Conservation (phyloP, 2,797 vertebrate genomes). For the Tokudaia muenninki region DNA sequence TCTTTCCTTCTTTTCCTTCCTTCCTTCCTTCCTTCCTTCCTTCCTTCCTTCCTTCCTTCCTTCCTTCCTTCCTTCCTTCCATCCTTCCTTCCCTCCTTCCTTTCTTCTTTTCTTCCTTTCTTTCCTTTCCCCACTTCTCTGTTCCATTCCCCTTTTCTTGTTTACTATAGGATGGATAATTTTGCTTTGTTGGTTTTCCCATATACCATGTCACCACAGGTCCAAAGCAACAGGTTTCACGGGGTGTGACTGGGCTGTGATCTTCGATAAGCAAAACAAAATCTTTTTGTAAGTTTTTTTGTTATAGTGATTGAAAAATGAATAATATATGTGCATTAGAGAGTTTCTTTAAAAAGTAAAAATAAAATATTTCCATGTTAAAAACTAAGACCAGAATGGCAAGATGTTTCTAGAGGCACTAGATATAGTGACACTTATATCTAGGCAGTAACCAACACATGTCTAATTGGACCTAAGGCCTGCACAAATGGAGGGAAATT, state of each 20-base stretch:
- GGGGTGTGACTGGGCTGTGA: not conserved
- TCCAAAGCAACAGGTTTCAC: not conserved
- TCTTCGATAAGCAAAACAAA: not conserved
- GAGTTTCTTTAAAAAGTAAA: slow-evolving; percentile 48
- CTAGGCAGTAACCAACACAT: not conserved
- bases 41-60: too few relatives aligned
- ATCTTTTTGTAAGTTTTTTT: not conserved
- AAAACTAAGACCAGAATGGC: not conserved
- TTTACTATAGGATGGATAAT: not conserved
- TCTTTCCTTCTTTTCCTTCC: too few relatives aligned
- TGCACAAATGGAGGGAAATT: not conserved
- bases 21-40: too few relatives aligned
- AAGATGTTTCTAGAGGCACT: not conserved
- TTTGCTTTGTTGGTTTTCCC: not conserved
- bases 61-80: too few relatives aligned
- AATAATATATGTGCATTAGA: not conserved
- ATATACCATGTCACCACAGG: too few relatives aligned
- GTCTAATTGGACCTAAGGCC: not conserved
- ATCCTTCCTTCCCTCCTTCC: too few relatives aligned
- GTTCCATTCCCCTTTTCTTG: not conserved
- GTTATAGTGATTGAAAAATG: not conserved
- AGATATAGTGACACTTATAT: not conserved
- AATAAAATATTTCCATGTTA: not conserved
- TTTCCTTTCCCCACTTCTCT: not conserved
- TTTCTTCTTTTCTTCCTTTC: too few relatives aligned